phyloP scores from a whole-genome alignment of 2,797 vertebrate species.

The Enteromius fasciolatus region DNA sequence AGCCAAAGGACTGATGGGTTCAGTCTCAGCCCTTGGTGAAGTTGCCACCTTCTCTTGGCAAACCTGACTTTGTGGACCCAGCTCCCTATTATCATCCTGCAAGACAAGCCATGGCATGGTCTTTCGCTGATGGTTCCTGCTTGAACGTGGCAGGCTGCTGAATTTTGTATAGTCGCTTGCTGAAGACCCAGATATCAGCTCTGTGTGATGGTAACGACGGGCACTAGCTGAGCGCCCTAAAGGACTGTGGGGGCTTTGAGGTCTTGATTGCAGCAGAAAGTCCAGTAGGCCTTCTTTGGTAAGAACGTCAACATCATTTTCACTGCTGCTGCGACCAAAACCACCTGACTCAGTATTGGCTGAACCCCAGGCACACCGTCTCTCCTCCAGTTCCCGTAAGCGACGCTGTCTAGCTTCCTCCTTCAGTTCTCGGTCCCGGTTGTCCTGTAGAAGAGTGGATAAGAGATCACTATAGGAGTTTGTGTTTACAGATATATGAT shows the following conservation, averaged over 20 bases:
- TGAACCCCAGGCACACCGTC: conserved; percentile 82
- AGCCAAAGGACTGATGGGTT: conserved; percentile 74
- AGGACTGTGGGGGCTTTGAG: conserved; percentile 85
- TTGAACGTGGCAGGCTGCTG: conserved; percentile 87
- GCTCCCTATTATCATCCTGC: conserved; percentile 76
- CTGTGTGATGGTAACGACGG: conserved; percentile 87
- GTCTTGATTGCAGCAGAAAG: conserved; percentile 80
- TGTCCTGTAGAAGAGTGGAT: conserved; percentile 80
- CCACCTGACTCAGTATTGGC: conserved; percentile 67
- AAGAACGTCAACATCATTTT: conserved; percentile 91
- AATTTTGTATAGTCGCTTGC: conserved; percentile 80
- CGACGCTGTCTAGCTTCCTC: conserved; percentile 85
- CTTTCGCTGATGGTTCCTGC: conserved; percentile 75
- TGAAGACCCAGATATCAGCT: conserved; percentile 72
- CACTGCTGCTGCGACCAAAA: conserved; percentile 94
- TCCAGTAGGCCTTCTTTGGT: conserved; percentile 88
- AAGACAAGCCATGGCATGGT: conserved; percentile 76
- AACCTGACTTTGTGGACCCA: conserved; percentile 57
- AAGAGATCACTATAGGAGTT: neutral
- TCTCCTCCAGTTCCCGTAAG: conserved; percentile 86
- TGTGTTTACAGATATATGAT: neutral
- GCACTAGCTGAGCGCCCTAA: conserved; percentile 84
- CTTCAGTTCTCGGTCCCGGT: conserved; percentile 86
- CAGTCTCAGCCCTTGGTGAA: conserved; percentile 70
- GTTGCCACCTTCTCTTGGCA: conserved; percentile 64